phyloP scores from a whole-genome alignment of 2,797 vertebrate species.

The Liasis olivaceus region DNA sequence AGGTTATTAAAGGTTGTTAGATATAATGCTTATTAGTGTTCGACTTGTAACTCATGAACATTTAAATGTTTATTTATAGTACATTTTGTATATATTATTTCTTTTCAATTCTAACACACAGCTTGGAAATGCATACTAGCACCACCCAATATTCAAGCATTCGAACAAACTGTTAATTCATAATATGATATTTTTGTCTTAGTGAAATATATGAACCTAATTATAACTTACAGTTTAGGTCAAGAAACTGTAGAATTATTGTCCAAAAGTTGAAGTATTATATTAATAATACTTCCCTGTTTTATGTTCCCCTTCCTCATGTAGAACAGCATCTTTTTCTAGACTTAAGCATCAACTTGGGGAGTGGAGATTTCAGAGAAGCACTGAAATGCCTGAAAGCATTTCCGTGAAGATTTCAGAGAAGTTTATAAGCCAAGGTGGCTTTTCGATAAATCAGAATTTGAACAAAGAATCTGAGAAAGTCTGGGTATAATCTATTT shows the following conservation, averaged over 20 bases:
- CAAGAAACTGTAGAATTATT: neutral
- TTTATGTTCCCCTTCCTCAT: neutral
- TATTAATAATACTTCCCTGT: neutral
- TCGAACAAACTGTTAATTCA: too few species aligned
- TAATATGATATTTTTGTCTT: too few species aligned
- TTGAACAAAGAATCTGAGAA: too few species aligned
- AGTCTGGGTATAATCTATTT: neutral
- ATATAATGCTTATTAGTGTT: conserved; percentile 5
- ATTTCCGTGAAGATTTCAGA: neutral
- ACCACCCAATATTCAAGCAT: neutral
- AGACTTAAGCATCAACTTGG: neutral
- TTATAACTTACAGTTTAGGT: too few species aligned
- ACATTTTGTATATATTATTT: neutral
- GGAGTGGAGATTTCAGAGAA: neutral
- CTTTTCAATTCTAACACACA: neutral
- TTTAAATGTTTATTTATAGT: neutral
- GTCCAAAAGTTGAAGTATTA: neutral
- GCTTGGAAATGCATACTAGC: neutral
- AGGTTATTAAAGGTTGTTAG: neutral
- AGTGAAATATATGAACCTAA: too few species aligned
- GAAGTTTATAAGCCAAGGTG: neutral
- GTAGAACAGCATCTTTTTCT: neutral
- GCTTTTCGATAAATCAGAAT: too few species aligned
- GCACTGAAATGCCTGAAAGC: too few species aligned
- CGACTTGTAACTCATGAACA: neutral